Evolutionary conservation across 2,113 vertebrate species (phyloP), one percentile per base, ranked within the genome.

Genomic region (Pachypanchax playfairii): DNA sequence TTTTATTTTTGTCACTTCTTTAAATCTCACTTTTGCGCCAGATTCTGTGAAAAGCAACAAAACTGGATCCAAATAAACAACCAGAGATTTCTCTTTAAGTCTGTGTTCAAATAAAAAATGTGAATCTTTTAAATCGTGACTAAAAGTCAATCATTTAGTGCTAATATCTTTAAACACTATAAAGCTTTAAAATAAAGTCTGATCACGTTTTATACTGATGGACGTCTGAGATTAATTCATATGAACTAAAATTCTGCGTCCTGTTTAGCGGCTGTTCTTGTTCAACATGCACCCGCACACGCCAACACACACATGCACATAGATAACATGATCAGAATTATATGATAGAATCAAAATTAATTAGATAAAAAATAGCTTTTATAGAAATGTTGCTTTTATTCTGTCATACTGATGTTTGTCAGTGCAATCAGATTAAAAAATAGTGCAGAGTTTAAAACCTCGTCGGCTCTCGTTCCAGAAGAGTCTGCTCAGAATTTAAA

Each of bases 351-450:
- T 82, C 51, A 70, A 8, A 48, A 20, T 71, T 54, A n/a, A 73
- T 51, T 26, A 36, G 38, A 73, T 70, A 22, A 73, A 65, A 79
- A 66, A 72, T 39, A 70, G 54, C 72, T 85, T 53, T 66, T 63
- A 60, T 42, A 54, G 33, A 70, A 75, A 75, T n/a, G 4, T 0
- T 33, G 63, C 66, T 56, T 65, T 20, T 25, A 5, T 39, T 55
- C 65, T 18, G 24, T 66, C 47, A 35, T 33, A 39, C 4, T 39
- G 5, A 80, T 31, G 29, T 73, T 65, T 60, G n/a, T 72, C 35
- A 85, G 78, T 83, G 84, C 82, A 87, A 68, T 75, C 57, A 51
- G 54, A 77, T 75, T 71, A 24, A 55, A 51, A 72, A 79, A 33
- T 69, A 83, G 81, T 83, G 86, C 75, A 86, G 64, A 33, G 29